A percentile compares a stretch with the other conserved stretches of the same genome.
phyloP scores from a whole-genome alignment of 2,797 vertebrate genomes.

The Danionella dracula region DNA sequence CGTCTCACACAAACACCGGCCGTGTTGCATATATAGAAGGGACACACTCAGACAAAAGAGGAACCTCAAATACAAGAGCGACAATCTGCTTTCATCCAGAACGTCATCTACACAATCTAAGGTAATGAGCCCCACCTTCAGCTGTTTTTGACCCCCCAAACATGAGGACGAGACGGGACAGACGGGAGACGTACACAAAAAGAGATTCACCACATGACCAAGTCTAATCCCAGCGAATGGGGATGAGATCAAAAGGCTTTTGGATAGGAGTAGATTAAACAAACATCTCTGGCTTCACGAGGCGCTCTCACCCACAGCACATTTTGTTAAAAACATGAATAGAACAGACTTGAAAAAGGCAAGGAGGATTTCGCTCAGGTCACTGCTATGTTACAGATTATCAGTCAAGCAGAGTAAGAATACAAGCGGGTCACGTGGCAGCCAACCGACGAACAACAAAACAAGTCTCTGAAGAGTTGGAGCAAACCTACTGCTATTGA shows the following conservation, averaged over 20 bases:
- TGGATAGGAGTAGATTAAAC: constrained; percentile 27
- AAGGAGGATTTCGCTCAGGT: not conserved
- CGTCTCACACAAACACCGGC: not conserved
- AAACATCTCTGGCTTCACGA: not conserved
- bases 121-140: no score
- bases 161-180: constrained; percentile 3
- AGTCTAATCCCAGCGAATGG: not conserved
- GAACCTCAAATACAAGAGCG: not conserved
- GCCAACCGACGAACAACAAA: not conserved
- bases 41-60: constrained; percentile 7
- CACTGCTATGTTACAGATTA: constrained; percentile 28
- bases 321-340: not conserved
- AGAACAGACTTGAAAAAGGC: not conserved
- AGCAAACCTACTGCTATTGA: not conserved
- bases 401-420: constrained; percentile 15
- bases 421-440: constrained; percentile 6
- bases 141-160: not conserved
- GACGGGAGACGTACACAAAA: constrained; percentile 7
- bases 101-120: no score
- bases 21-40: not conserved
- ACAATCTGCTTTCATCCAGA: not conserved
- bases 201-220: constrained; percentile 15
- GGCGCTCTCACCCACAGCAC: not conserved
- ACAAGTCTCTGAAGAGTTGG: constrained; percentile 13
- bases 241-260: constrained; percentile 39